These are phyloP conservation scores for Chelidonichthys spinosus DNA, from an alignment of 2,797 vertebrate species.

Conservation along the genomic window DNA sequence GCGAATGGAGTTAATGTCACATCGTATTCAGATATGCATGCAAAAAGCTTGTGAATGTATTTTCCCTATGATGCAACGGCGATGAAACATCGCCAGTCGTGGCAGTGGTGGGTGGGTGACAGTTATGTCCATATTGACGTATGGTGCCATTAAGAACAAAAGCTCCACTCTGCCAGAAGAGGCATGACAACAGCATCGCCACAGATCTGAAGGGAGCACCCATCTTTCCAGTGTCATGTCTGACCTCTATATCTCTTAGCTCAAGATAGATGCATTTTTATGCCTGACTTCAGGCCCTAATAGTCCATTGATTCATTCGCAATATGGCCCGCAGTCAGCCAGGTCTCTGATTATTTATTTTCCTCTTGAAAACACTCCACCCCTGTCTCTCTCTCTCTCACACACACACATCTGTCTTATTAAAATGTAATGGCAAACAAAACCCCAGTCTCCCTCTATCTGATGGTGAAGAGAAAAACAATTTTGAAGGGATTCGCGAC, in stretches of 20 bases:
- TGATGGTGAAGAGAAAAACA: conserved; percentile 74
- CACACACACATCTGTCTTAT: conserved; percentile 72
- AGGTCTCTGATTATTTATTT: conserved; percentile 79
- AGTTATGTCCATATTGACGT: conserved; percentile 77
- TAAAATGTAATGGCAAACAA: conserved; percentile 81
- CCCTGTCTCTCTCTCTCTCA: background rate
- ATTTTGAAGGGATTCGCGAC: conserved; percentile 76
- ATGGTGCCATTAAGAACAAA: conserved; percentile 77
- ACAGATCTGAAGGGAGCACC: conserved; percentile 64
- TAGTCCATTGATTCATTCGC: conserved; percentile 80
- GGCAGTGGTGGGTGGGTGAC: conserved; percentile 68
- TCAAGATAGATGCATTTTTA: conserved; percentile 72
- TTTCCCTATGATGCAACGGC: conserved; percentile 66
- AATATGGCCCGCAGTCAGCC: conserved; percentile 67
- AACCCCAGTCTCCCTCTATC: conserved; percentile 66
- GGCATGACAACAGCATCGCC: conserved; percentile 67
- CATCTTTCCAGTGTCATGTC: conserved; percentile 68
- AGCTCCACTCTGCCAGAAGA: conserved; percentile 65
- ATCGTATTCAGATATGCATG: conserved; percentile 56
- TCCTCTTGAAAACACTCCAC: conserved; percentile 62
- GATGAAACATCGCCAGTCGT: conserved; percentile 64
- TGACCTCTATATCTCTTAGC: conserved; percentile 78
- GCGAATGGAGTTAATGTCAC: conserved; percentile 44
- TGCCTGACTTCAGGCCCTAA: conserved; percentile 73
- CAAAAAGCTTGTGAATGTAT: conserved; percentile 53